phyloP scores from a whole-genome alignment of 1,140 invertebrate genomes.

The Philotrypesis tridentata region DNA sequence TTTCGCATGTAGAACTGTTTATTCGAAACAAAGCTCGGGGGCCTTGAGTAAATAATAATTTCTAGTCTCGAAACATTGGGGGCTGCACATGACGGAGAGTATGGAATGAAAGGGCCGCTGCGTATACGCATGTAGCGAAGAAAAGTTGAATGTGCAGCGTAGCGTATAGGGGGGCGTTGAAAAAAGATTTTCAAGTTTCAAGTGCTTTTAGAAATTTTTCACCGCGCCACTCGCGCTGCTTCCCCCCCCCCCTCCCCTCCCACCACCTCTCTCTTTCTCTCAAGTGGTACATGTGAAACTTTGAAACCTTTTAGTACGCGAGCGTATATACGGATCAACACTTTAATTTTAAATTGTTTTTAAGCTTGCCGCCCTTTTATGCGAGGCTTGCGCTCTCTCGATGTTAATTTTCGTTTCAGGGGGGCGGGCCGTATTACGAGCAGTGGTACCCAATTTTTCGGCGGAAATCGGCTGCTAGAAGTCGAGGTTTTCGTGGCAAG shows the following conservation, averaged over 20 bases:
- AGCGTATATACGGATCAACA: not conserved
- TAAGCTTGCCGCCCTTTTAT: not conserved
- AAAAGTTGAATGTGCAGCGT: not conserved
- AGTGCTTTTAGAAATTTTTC: slow-evolving; percentile 15
- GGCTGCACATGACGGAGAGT: not conserved
- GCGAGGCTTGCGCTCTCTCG: not conserved
- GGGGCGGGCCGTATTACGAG: not conserved
- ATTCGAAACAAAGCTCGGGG: not conserved
- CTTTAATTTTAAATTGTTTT: slow-evolving; percentile 1
- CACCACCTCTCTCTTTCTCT: not conserved
- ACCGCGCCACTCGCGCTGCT: not conserved
- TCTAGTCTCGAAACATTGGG: not conserved
- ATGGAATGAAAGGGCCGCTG: not conserved
- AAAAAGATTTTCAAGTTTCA: slow-evolving; percentile 21
- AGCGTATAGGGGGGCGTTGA: not conserved
- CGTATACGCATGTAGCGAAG: not conserved
- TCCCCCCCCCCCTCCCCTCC: too few relatives aligned
- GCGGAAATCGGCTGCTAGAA: too few relatives aligned
- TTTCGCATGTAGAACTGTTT: not conserved
- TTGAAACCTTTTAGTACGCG: not conserved
- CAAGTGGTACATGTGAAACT: not conserved
- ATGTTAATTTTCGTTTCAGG: not conserved
- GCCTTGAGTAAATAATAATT: not conserved
- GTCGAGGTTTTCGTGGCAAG: too few relatives aligned
- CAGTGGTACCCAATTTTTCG: too few relatives aligned